phyloP scores from a whole-genome alignment of 2,113 vertebrate genomes.

The Lepus americanus region DNA sequence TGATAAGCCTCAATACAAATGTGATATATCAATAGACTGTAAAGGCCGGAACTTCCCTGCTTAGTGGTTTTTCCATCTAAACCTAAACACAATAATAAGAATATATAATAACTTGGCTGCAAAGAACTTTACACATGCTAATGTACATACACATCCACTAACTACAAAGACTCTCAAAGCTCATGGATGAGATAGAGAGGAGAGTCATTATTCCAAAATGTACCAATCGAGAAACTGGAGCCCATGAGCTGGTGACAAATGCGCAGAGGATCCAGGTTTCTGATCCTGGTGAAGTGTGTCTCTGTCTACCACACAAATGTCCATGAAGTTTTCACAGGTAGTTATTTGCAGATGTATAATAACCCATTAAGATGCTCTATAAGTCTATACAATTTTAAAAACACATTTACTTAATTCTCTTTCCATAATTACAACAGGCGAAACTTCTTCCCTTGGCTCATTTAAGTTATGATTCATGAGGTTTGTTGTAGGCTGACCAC shows the following conservation, averaged over 20 bases:
- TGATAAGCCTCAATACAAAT: no score
- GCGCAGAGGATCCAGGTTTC: neutral
- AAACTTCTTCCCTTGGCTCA: neutral
- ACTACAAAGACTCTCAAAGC: neutral
- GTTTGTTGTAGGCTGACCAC: neutral
- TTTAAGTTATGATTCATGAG: slow-evolving; percentile 56
- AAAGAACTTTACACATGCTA: neutral
- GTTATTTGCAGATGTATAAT: slow-evolving; percentile 21
- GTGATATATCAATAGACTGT: neutral
- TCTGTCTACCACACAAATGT: neutral
- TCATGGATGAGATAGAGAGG: neutral
- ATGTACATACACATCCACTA: neutral
- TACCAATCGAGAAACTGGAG: neutral
- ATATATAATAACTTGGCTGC: neutral
- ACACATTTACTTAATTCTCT: slow-evolving; percentile 3
- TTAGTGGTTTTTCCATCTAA: neutral
- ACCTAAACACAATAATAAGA: neutral
- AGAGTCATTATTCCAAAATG: neutral
- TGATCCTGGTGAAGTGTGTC: neutral
- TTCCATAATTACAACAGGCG: slow-evolving; percentile 37
- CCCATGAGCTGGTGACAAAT: neutral
- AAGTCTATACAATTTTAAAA: slow-evolving; percentile 32
- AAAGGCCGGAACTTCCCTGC: neutral
- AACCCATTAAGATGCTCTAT: neutral
- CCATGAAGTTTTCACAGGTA: neutral